Evolutionary conservation across 2,797 vertebrate genomes (phyloP).

Genomic region (Gymnothorax javanicus): DNA sequence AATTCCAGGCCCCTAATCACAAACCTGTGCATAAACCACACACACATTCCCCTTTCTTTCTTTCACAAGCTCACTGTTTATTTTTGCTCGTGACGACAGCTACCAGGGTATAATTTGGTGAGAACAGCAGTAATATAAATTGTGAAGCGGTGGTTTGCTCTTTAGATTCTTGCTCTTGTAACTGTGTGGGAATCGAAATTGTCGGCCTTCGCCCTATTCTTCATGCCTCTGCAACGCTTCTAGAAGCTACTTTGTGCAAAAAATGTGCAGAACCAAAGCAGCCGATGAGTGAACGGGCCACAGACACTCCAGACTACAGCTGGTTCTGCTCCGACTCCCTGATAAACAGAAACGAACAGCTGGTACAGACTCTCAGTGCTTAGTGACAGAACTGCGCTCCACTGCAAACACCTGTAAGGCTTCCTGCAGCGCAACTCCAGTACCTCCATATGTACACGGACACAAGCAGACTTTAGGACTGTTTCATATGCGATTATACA

Average conservation of each 20-base stretch:
- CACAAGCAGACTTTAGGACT: slow-evolving; percentile 42
- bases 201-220: background rate
- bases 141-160: background rate
- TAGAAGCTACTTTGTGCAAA: background rate
- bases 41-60: background rate
- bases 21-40: background rate
- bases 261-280: slow-evolving; percentile 21
- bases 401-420: slow-evolving; percentile 40
- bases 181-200: no score
- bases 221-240: background rate
- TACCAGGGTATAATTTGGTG: background rate
- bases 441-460: slow-evolving; percentile 59
- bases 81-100: background rate
- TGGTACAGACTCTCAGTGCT: slow-evolving; percentile 37
- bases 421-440: slow-evolving; percentile 67
- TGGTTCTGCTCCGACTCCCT: slow-evolving; percentile 31
- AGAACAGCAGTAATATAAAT: background rate
- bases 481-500: slow-evolving; percentile 46
- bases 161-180: background rate
- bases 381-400: slow-evolving; percentile 37
- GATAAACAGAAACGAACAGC: slow-evolving; percentile 20
- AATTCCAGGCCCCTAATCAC: background rate
- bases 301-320: slow-evolving; percentile 10
- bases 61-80: background rate
- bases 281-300: background rate